phyloP scores from a whole-genome alignment of 1,140 invertebrate genomes.

The Epicauta chinensis region DNA sequence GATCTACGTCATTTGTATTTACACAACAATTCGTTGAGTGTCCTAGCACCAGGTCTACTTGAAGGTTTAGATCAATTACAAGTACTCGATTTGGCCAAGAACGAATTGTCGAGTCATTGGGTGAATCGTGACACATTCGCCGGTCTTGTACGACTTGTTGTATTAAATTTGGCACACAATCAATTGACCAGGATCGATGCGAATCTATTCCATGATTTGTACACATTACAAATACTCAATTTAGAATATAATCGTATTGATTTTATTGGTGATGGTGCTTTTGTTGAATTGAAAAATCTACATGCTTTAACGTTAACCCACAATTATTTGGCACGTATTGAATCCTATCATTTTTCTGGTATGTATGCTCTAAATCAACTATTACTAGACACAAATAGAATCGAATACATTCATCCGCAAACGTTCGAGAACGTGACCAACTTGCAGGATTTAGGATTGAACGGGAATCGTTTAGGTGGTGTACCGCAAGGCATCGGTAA shows the following conservation, averaged over 20 bases:
- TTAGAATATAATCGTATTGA: conserved; percentile 71
- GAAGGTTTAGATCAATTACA: conserved; percentile 68
- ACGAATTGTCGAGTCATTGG: conserved; percentile 73
- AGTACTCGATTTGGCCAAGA: conserved; percentile 68
- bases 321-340: conserved; percentile 63
- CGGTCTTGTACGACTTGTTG: conserved; percentile 62
- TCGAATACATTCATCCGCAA: conserved; percentile 60
- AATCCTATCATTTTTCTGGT: conserved; percentile 63
- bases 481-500: conserved; percentile 65
- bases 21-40: conserved; percentile 72
- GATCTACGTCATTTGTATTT: conserved; percentile 66
- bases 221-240: conserved; percentile 69
- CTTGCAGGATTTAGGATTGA: conserved; percentile 73
- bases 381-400: conserved; percentile 67
- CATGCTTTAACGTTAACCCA: conserved; percentile 68
- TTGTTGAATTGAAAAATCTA: conserved; percentile 66
- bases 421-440: conserved; percentile 73
- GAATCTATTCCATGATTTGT: conserved; percentile 66
- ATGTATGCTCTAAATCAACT: conserved; percentile 66
- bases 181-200: conserved; percentile 61
- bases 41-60: conserved; percentile 68
- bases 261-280: conserved; percentile 64
- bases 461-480: conserved; percentile 63
- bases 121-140: conserved; percentile 72
- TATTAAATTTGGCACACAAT: conserved; percentile 72